These are phyloP conservation scores for Mythimna impura DNA, from an alignment of 2,888 invertebrate species.

Conservation along the genomic window DNA sequence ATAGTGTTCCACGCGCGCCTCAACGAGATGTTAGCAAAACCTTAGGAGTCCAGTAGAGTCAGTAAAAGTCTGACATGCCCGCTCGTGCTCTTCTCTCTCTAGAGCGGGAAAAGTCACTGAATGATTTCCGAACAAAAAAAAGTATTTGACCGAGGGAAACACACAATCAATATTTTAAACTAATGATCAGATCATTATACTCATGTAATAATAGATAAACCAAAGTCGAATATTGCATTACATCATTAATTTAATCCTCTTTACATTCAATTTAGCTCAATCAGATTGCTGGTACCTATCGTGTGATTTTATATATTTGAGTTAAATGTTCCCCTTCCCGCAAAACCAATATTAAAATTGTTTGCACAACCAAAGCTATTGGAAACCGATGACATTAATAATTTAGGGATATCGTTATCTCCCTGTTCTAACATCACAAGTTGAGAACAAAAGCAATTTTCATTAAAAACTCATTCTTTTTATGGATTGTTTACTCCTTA, in stretches of 20 bases:
- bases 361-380: constrained; percentile 23
- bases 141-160: neutral
- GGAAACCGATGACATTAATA: constrained; percentile 45
- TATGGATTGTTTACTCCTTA: constrained; percentile 51
- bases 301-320: constrained; percentile 9
- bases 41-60: too few relatives aligned
- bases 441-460: constrained; percentile 58
- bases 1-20: too few relatives aligned
- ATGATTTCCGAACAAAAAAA: too few relatives aligned
- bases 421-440: constrained; percentile 42
- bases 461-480: constrained; percentile 44
- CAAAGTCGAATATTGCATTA: constrained; percentile 15
- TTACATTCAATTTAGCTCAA: constrained; percentile 7
- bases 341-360: constrained; percentile 16
- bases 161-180: constrained; percentile 16
- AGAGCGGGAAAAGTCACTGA: too few relatives aligned
- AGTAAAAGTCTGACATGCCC: too few relatives aligned
- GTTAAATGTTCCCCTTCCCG: neutral
- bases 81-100: too few relatives aligned
- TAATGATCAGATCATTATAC: constrained; percentile 8
- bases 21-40: too few relatives aligned
- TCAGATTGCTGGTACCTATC: neutral
- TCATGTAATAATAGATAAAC: constrained; percentile 20
- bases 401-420: constrained; percentile 45
- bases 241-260: constrained; percentile 31